Evolutionary conservation across 2,113 vertebrate genomes (phyloP).

Genomic region (Aptenodytes forsteri): DNA sequence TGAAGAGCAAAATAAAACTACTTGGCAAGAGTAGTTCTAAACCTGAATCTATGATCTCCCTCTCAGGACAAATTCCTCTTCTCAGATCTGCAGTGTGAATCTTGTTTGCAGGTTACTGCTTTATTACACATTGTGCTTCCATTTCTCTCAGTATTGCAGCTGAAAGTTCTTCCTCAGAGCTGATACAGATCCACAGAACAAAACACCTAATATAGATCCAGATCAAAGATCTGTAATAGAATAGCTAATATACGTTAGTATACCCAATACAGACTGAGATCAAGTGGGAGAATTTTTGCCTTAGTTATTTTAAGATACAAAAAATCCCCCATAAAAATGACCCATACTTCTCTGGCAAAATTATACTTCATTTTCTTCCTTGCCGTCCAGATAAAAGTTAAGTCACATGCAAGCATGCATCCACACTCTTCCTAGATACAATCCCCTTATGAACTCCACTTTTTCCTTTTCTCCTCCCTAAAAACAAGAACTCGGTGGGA

Average conservation of each 20-base stretch:
- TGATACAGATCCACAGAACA: background rate
- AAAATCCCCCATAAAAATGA: background rate
- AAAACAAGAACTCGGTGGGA: background rate
- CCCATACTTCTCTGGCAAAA: background rate
- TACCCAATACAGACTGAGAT: background rate
- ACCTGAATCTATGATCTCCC: background rate
- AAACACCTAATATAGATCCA: background rate
- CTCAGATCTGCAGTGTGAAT: background rate
- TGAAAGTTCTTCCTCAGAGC: background rate
- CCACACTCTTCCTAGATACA: background rate
- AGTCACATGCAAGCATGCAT: background rate
- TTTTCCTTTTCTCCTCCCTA: background rate
- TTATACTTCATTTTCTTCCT: background rate
- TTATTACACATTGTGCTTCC: background rate
- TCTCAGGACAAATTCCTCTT: background rate
- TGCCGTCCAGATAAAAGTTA: background rate
- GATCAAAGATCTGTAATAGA: background rate
- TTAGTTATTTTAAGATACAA: background rate
- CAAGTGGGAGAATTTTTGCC: background rate
- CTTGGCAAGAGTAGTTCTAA: background rate
- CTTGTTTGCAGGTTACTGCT: background rate
- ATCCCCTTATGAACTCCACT: background rate
- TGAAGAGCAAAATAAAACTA: background rate
- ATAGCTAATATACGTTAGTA: background rate
- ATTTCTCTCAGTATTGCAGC: background rate